Evolutionary conservation across 2,888 invertebrate species (phyloP), one percentile per base, ranked within the genome.

Genomic region (Spodoptera exigua): DNA sequence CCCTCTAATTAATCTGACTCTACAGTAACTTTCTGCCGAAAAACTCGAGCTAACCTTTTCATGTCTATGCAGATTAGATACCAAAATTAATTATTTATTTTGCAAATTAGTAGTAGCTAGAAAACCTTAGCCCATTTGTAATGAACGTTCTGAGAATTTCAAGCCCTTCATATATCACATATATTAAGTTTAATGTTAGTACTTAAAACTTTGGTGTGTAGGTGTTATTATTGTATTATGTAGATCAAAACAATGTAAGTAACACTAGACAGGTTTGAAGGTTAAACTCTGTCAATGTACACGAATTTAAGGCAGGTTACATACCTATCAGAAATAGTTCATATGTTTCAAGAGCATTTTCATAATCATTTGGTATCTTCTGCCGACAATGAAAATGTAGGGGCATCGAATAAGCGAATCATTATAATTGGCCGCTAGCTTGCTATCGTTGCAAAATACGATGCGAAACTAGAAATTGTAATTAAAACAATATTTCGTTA

Each of bases 381-480:
- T 27, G 11, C n/a, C 35, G 59, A 47, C 34, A 44, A 48, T 63
- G 48, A 21, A 21, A 48, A 43, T 44, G 49, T 0, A 7, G 27
- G 27, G 7, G 9, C n/a, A 53, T 47, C 35, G 16, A 52, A 55
- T 45, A 45, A 41, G 45, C 18, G 47, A 64, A 70, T 57, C 27
- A 70, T 47, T 70, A 64, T 51, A 57, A 70, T 64, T 70, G 43
- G 47, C 32, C 56, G 36, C 16, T 14, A 40, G 57, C 36, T 64
- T 36, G 46, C 65, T 35, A 47, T 51, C 36, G 32, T 44, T 57
- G 47, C 51, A 53, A 52, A 52, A 52, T 36, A 57, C 37, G 11
- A 35, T 39, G 27, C 35, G 53, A 56, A 51, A 62, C 56, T 65
- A 45, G 53, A n/a, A 57, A 76, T 68, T 54, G 49, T 64, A 62